Conservation (phyloP, 2,797 vertebrate species). For the Sternarchorhynchus goeldii region DNA sequence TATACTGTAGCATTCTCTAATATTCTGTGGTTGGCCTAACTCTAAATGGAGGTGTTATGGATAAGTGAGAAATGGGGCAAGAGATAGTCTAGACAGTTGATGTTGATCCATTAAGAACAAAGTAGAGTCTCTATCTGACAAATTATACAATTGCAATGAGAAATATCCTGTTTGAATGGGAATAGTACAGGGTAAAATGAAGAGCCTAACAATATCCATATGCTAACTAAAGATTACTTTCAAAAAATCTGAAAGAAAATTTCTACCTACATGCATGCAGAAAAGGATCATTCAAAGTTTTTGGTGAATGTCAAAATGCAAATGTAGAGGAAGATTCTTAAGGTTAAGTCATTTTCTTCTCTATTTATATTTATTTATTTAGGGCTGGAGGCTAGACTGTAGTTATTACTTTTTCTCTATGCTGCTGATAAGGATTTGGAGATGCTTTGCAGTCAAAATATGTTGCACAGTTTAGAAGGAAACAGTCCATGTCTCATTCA, state of each 20-base stretch:
- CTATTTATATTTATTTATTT: conserved; percentile 48
- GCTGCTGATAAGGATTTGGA: conserved; percentile 41
- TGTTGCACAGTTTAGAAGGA: conserved; percentile 41
- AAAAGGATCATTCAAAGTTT: not conserved
- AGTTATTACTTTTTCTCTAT: conserved; percentile 34
- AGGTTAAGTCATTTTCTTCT: conserved; percentile 27
- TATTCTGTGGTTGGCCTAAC: too few species aligned
- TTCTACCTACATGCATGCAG: not conserved
- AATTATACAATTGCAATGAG: not conserved
- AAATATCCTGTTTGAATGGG: not conserved
- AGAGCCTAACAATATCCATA: too few species aligned
- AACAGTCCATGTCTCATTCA: conserved; percentile 43
- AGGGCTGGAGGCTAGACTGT: conserved; percentile 43
- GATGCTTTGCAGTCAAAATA: conserved; percentile 40
- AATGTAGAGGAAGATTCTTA: conserved; percentile 8
- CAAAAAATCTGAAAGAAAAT: not conserved
- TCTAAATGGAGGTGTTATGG: too few species aligned
- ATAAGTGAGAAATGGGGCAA: too few species aligned
- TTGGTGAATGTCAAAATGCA: not conserved
- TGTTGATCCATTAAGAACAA: too few species aligned
- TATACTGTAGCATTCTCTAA: too few species aligned
- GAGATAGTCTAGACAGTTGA: too few species aligned
- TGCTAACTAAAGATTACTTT: not conserved
- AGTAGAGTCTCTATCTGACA: not conserved
- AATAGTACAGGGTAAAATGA: not conserved